Evolutionary conservation across 2,888 invertebrate species (phyloP).

Genomic region (Chymomyza amoena): DNA sequence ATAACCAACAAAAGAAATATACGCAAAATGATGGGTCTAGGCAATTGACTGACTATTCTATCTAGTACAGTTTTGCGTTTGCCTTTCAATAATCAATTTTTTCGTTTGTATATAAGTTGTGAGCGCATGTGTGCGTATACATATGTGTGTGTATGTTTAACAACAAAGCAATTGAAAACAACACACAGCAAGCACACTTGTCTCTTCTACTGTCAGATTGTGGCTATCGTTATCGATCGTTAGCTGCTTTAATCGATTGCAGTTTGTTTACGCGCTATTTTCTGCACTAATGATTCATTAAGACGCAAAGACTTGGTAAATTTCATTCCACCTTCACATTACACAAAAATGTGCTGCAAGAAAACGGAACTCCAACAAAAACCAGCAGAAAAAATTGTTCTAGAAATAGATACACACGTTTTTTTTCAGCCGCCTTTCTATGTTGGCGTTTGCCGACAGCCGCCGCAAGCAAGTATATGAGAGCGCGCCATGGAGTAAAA

Average conservation of each 20-base stretch:
- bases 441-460: constrained; percentile 28
- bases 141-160: constrained; percentile 37
- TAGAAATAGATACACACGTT: constrained; percentile 73
- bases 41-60: neutral
- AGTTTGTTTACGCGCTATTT: constrained; percentile 52
- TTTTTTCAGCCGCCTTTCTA: constrained; percentile 44
- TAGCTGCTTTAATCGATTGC: constrained; percentile 36
- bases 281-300: constrained; percentile 46
- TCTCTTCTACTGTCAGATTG: constrained; percentile 22
- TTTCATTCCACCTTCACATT: constrained; percentile 16
- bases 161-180: constrained; percentile 42
- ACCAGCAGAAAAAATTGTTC: constrained; percentile 40
- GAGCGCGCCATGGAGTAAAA: constrained; percentile 4
- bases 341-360: constrained; percentile 39
- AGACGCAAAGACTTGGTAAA: neutral
- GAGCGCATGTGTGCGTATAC: neutral
- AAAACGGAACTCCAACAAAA: constrained; percentile 29
- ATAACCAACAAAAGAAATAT: neutral
- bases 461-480: constrained; percentile 16
- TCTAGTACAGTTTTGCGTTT: neutral
- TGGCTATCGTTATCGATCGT: constrained; percentile 46
- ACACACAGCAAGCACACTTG: constrained; percentile 41
- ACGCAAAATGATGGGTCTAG: neutral
- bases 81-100: constrained; percentile 27
- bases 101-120: neutral